Evolutionary conservation across 2,797 vertebrate genomes (phyloP).

Genomic region (Acestrorhynchus altus): DNA sequence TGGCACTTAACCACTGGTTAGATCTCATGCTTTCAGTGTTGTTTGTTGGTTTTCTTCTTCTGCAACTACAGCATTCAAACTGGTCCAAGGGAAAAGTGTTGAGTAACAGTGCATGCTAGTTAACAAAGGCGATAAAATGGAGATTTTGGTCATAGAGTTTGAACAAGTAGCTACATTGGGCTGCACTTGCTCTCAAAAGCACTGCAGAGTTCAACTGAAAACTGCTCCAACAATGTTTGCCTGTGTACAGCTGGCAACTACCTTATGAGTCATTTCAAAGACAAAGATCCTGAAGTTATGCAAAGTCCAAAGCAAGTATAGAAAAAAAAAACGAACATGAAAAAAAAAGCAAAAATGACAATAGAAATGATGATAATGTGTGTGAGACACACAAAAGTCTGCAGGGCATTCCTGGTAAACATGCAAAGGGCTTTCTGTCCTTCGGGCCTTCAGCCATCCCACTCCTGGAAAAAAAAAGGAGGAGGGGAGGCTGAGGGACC

Average conservation of each 20-base stretch:
- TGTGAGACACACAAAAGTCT: slow-evolving; percentile 71
- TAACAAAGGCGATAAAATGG: slow-evolving; percentile 49
- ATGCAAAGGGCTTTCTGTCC: slow-evolving; percentile 73
- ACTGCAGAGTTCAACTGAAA: slow-evolving; percentile 57
- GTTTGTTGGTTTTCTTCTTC: slow-evolving; percentile 30
- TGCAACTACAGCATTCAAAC: slow-evolving; percentile 54
- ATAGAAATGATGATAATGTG: slow-evolving; percentile 43
- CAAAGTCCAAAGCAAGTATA: slow-evolving; percentile 54
- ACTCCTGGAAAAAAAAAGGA: slow-evolving; percentile 47
- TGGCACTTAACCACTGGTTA: slow-evolving; percentile 55
- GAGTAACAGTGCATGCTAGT: slow-evolving; percentile 68
- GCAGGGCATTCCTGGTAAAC: slow-evolving; percentile 72
- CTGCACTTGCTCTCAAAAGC: slow-evolving; percentile 56
- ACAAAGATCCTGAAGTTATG: slow-evolving; percentile 54
- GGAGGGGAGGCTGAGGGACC: slow-evolving; percentile 30
- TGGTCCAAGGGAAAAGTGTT: slow-evolving; percentile 57
- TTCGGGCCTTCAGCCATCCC: slow-evolving; percentile 68
- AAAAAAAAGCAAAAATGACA: slow-evolving; percentile 55
- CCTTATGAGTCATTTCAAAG: slow-evolving; percentile 74
- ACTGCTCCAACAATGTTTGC: slow-evolving; percentile 77
- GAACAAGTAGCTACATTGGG: slow-evolving; percentile 62
- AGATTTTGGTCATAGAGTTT: slow-evolving; percentile 59
- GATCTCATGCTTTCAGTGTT: slow-evolving; percentile 68
- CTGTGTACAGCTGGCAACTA: slow-evolving; percentile 78
- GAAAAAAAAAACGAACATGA: slow-evolving; percentile 54